Conservation (phyloP, 1,140 invertebrate species). For the Tribolium madens region DNA sequence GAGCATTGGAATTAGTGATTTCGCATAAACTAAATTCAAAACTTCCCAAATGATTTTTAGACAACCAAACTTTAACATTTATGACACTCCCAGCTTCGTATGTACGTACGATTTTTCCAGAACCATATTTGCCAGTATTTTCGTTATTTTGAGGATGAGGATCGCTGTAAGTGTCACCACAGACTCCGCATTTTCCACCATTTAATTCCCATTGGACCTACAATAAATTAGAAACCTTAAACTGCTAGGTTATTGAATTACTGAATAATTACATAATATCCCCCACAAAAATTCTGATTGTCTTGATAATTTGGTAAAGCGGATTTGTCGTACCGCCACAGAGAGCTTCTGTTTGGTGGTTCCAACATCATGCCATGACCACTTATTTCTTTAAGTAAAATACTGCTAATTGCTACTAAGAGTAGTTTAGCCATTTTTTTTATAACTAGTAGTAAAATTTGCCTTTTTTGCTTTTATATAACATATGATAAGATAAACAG, state of each 20-base stretch:
- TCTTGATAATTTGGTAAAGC: constrained; percentile 74
- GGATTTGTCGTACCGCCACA: constrained; percentile 73
- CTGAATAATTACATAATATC: constrained; percentile 66
- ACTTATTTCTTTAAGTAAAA: constrained; percentile 4
- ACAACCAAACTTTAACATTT: constrained; percentile 65
- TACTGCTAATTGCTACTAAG: not conserved
- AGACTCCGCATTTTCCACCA: constrained; percentile 70
- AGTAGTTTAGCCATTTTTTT: not conserved
- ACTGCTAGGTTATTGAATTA: not conserved
- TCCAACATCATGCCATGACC: constrained; percentile 78
- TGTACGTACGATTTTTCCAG: constrained; percentile 68
- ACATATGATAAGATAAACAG: not conserved
- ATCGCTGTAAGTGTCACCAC: constrained; percentile 69
- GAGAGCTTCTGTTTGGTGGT: constrained; percentile 74
- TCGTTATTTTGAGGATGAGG: constrained; percentile 71
- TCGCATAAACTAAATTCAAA: constrained; percentile 69
- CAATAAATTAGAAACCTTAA: not conserved
- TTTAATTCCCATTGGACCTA: constrained; percentile 32
- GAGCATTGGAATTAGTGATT: constrained; percentile 59
- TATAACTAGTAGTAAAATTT: not conserved
- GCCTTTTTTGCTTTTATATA: not conserved
- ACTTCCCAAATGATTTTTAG: constrained; percentile 69
- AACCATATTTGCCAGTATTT: constrained; percentile 72
- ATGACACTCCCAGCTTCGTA: constrained; percentile 63
- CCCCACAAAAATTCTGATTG: constrained; percentile 76